Conservation (phyloP, 2,113 vertebrate genomes). For the Indri indri region DNA sequence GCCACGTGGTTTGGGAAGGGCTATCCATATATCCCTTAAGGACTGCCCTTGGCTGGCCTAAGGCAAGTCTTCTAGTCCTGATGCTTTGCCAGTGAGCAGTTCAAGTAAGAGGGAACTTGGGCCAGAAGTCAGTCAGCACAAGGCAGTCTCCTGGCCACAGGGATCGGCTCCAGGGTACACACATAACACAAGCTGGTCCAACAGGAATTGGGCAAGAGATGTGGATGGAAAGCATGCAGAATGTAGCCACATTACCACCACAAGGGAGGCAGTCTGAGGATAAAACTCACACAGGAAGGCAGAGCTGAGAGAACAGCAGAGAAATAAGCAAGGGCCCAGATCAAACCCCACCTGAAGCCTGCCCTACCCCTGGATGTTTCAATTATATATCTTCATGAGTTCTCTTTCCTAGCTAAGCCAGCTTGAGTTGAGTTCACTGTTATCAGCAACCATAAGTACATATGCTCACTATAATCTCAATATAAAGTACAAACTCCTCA, state of each 20-base stretch:
- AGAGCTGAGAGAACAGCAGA: background rate
- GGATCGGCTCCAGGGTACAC: background rate
- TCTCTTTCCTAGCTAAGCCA: background rate
- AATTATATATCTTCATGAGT: no score
- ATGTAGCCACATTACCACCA: background rate
- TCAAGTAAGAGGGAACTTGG: background rate
- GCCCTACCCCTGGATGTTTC: no score
- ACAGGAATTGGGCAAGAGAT: background rate
- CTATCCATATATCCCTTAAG: background rate
- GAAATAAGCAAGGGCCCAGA: background rate
- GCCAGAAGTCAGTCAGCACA: background rate
- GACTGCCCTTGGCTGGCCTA: background rate
- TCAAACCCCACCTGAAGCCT: background rate
- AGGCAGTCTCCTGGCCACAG: background rate
- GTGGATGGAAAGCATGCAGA: background rate
- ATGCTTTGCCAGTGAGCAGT: background rate
- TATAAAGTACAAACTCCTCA: background rate
- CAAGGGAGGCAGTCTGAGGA: background rate
- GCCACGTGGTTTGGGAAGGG: background rate
- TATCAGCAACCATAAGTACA: background rate
- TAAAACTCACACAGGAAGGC: background rate
- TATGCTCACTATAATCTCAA: background rate
- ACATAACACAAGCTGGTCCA: background rate
- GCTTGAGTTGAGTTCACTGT: background rate
- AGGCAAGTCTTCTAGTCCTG: background rate